These are phyloP conservation scores for Hippoglossus hippoglossus DNA, from an alignment of 2,797 vertebrate species.

Conservation along the genomic window DNA sequence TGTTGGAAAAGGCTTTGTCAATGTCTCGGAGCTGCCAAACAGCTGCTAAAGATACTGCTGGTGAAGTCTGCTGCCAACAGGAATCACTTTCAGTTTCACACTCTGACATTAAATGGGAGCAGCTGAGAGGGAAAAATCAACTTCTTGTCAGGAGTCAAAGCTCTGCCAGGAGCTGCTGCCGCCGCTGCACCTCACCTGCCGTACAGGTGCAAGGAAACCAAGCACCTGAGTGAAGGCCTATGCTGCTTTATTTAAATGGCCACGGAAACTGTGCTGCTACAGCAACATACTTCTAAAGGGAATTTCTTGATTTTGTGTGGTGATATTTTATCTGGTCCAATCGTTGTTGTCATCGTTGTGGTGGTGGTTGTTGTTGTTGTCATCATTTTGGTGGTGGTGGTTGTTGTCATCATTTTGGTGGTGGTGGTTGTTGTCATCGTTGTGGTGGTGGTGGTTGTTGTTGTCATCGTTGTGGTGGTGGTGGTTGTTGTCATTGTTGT, in stretches of 20 bases:
- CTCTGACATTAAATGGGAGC: conserved; percentile 54
- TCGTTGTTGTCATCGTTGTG: too few species aligned
- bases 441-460: too few species aligned
- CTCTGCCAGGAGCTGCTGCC: conserved; percentile 29
- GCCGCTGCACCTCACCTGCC: conserved; percentile 32
- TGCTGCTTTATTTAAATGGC: background rate
- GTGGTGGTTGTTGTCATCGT: too few species aligned
- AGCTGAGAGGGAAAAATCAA: conserved; percentile 40
- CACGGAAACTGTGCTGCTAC: background rate
- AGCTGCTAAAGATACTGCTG: conserved; percentile 65
- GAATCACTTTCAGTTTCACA: conserved; percentile 49
- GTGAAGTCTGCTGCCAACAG: conserved; percentile 49
- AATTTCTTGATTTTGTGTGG: background rate
- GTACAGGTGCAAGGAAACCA: conserved; percentile 22
- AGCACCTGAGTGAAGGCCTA: background rate
- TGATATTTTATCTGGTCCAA: too few species aligned
- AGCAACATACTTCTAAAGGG: background rate
- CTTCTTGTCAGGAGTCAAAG: conserved; percentile 38
- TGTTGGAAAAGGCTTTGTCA: conserved; percentile 30
- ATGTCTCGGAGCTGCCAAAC: conserved; percentile 58
- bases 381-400: too few species aligned
- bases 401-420: too few species aligned
- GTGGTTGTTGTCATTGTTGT: too few species aligned
- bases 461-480: too few species aligned
- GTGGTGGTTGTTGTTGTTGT: too few species aligned